Evolutionary conservation across 2,888 invertebrate genomes (phyloP).

Genomic region (Caenorhabditis becei): DNA sequence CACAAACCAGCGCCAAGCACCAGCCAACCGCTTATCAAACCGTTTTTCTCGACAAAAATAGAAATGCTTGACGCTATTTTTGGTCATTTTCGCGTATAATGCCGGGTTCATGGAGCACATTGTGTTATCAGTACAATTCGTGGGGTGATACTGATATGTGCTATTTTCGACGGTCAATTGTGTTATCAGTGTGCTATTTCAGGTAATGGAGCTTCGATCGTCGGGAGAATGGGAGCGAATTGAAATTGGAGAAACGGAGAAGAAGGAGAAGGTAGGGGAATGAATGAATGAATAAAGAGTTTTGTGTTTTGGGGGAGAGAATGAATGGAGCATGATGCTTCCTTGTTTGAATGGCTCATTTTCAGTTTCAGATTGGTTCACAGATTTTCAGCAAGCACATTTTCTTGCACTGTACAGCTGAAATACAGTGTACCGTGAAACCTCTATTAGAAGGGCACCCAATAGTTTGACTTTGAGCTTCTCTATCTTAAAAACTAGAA

Average conservation of each 20-base stretch:
- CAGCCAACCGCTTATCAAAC: constrained; percentile 27
- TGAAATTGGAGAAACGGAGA: background rate
- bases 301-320: background rate
- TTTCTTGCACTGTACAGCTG: no score
- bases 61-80: constrained; percentile 27
- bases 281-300: constrained; percentile 10
- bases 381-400: no score
- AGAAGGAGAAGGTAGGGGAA: constrained; percentile 1
- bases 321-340: background rate
- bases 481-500: no score
- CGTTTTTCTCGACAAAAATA: constrained; percentile 33
- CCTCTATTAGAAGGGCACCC: no score
- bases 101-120: constrained; percentile 43
- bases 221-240: constrained; percentile 50
- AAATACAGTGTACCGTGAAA: no score
- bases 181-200: constrained; percentile 6
- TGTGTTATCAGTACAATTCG: constrained; percentile 26
- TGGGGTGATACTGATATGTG: no score
- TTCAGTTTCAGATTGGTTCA: background rate
- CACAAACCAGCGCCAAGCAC: constrained; percentile 21
- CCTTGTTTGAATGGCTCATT: background rate
- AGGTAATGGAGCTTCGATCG: constrained; percentile 47
- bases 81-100: no score
- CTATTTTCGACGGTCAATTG: constrained; percentile 15
- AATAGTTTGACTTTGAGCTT: no score